Evolutionary conservation across 2,113 vertebrate species (phyloP), one percentile per base, ranked within the genome.

Genomic region (Nannobrachium achirus): DNA sequence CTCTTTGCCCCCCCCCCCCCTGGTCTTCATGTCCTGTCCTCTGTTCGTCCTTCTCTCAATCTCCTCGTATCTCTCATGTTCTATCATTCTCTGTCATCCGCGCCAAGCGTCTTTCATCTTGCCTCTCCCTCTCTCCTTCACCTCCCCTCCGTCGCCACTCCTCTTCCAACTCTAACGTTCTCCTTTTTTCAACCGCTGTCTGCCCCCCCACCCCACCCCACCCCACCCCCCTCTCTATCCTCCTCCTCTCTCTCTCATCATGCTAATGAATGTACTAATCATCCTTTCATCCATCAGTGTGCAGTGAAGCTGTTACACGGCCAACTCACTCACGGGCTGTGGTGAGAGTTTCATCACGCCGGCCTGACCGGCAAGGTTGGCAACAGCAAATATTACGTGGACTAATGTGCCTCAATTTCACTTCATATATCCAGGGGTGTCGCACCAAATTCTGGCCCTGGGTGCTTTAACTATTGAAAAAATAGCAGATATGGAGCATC

Each of bases 221-320:
- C 65, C 56, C 48, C 65, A n/a, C 45, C 58, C 20, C 33, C 15
- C 42, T 25, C 25, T 25, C 25, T 25, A 4, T 25, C 25, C 25
- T 2, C 25, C 25, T 33, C 25, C 25, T 33, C 25, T 33, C 25
- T 33, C 50, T 33, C 52, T 72, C 46, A 60, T 73, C 50, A 41
- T 41, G 16, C 49, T 66, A 66, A 66, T 66, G 58, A 69, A 25
- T 65, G 66, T 42, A 66, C 66, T 65, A 64, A 80, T 80, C 67
- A 63, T 64, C 39, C 19, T 41, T 62, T 76, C 53, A 60, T 73
- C 44, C 53, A 60, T 50, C 46, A 64, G 44, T 42, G 72, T 44
- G 69, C 41, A 6, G 45, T 48, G 45, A n/a, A n/a, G 45, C 9
- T 14, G 45, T 14, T n/a, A n/a, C 14, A 14, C 14, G 11, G 70